Evolutionary conservation across 2,888 invertebrate species (phyloP), one percentile per base, ranked within the genome.

Genomic region (Oxyteleia sp.): DNA sequence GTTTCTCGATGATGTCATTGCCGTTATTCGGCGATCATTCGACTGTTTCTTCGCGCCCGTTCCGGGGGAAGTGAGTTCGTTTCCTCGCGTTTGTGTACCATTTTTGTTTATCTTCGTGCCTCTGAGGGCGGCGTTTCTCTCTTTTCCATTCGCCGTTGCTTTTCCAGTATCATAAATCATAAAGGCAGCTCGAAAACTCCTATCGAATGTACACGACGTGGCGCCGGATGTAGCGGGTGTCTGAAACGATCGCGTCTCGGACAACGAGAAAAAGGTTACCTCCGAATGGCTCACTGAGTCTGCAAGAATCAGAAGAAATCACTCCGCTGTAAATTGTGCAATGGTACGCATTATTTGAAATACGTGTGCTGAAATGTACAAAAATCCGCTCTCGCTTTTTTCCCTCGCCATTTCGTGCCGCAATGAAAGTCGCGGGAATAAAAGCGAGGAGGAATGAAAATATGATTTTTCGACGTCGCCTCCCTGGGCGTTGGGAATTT

Each of bases 181-280:
- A 87, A 88, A 68, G 18, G 43, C 66, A 35, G 61, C 86, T 86
- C 86, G 89, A 89, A 88, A 91, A 90, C 86, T 87, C 87, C 89
- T 82, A 85, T 87, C 87, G 88, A 90, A 90, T 88, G 88, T 85
- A 86, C 84, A 79, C 80, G 84, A 80, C 79, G 83, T 78, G 82
- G 85, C 86, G 84, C 83, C 85, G 82, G 76, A 85, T 43, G 89
- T 86, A 87, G 88, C 91, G 90, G 89, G 88, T 92, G 92, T 87
- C 86, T 85, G 75, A 71, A 92, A 92, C 90, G 89, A 91, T 85
- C 86, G 82, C 68, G 71, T 79, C 79, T 84, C 61, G 71, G 75
- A 64, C 57, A 79, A 74, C 63, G 74, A 79, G 69, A 72, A 84
- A 79, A 74, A 74, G 59, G 78, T 79, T 69, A 64, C 64, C 74